Percentiles rank a stretch among this genome's conserved stretches.
phyloP scores from a whole-genome alignment of 1,140 invertebrate genomes.

The Palaemon carinicauda region DNA sequence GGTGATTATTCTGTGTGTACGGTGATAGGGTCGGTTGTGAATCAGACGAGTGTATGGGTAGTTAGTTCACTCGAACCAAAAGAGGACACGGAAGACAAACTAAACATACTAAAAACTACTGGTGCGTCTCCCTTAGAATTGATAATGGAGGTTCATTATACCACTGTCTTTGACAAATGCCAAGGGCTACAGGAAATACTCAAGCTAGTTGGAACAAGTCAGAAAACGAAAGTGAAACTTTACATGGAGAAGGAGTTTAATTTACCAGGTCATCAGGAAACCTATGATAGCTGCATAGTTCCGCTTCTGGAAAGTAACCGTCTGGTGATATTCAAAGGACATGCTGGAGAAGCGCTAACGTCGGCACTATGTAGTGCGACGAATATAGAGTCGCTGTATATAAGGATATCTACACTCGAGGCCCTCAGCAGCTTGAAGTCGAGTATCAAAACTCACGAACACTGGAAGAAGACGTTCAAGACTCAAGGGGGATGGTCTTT shows the following conservation, averaged over 20 bases:
- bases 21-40: constrained; percentile 13
- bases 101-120: constrained; percentile 10
- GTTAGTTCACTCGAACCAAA: constrained; percentile 11
- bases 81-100: constrained; percentile 28
- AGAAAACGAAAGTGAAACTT: constrained; percentile 8
- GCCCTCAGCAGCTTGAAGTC: neutral
- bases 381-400: constrained; percentile 8
- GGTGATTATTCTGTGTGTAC: neutral
- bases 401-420: constrained; percentile 18
- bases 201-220: neutral
- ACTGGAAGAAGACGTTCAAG: constrained; percentile 8
- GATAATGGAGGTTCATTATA: constrained; percentile 15
- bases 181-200: constrained; percentile 1
- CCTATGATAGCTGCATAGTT: neutral
- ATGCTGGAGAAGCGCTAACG: neutral
- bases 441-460: constrained; percentile 25
- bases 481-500: constrained; percentile 20
- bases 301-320: neutral
- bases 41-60: neutral
- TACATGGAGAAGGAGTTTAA: constrained; percentile 18
- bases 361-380: neutral
- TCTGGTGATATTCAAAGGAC: constrained; percentile 26
- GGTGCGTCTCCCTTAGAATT: constrained; percentile 7
- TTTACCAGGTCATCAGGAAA: neutral
- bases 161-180: neutral